Evolutionary conservation across 1,140 invertebrate species (phyloP).

Genomic region (Campoletis sonorensis): DNA sequence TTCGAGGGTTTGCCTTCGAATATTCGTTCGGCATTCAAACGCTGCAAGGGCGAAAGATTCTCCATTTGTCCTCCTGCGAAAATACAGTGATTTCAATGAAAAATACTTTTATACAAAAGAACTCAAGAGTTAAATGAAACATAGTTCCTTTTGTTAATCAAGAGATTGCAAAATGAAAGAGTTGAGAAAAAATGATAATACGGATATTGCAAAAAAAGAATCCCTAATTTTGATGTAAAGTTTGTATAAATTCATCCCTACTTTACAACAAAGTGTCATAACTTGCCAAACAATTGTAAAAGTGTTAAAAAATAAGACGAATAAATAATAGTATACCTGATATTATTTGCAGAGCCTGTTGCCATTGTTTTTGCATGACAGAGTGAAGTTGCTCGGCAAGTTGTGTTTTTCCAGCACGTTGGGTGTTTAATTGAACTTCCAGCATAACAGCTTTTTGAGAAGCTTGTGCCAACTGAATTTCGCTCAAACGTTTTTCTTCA

Average conservation of each 20-base stretch:
- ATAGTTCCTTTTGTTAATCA: too few relatives aligned
- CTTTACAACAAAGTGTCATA: background rate
- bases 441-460: constrained; percentile 81
- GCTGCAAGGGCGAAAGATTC: constrained; percentile 63
- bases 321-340: constrained; percentile 68
- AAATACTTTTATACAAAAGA: too few relatives aligned
- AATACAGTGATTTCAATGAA: background rate
- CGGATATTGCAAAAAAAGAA: too few relatives aligned
- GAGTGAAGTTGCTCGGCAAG: constrained; percentile 85
- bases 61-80: constrained; percentile 67
- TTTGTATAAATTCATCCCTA: too few relatives aligned
- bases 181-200: too few relatives aligned
- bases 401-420: constrained; percentile 79
- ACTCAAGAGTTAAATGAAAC: too few relatives aligned
- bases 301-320: too few relatives aligned
- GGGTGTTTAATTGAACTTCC: constrained; percentile 78
- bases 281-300: background rate
- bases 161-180: too few relatives aligned
- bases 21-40: constrained; percentile 66
- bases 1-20: constrained; percentile 62
- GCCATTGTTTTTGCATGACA: constrained; percentile 88
- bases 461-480: constrained; percentile 82
- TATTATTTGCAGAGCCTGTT: constrained; percentile 85
- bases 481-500: constrained; percentile 84
- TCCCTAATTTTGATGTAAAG: too few relatives aligned